Base-by-base conservation (phyloP, 2,888 invertebrate genomes). In the Oegoconia quadripuncta region DNA sequence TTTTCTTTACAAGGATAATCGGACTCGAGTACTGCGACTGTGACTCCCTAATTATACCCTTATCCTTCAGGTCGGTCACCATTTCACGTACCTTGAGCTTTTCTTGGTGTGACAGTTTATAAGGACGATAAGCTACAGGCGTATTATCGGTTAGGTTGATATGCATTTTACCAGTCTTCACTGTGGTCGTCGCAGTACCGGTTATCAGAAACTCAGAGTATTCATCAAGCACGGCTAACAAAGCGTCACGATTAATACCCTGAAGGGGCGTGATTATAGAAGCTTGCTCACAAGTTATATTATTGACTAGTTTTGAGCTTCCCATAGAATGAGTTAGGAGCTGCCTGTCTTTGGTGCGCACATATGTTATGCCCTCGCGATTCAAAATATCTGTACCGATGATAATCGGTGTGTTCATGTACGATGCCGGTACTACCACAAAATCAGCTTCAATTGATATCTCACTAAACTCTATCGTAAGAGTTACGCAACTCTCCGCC, bases 311-410 rank as follows among this genome's bases (percentile, higher is more conserved):
- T 8, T 4, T 6, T 13, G 12, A 6, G n/a, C 4, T 5, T 17
- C 17, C n/a, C 15, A 5, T 11, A 16, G 17, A 9, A 6, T 27
- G 34, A 22, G 37, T 41, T 1, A 53, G 15, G 8, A 34, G 40
- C 5, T 54, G 52, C 0, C 18, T 5, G 3, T 50, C 22, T 22
- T 44, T 47, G 0, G 51, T 52, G 1, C 52, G 41, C 15, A 55
- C 29, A 31, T 46, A 57, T 1, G 39, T 45, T 0, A 55, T 34
- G 1, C 58, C 54, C 2, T 55, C 48, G 1, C 55, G 38, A 34
- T 58, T 55, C 2, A 55, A 39, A 4, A 59, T 34, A 15, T 56
- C 55, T 0, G 53, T 56, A 2, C 53, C 55, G 0, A 56, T 46
- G 2, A 54, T 45, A 12, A 60, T 38, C 1, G 55, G 46, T 0